Percentiles rank a stretch among this genome's conserved stretches.
Conservation (phyloP, 2,113 vertebrate species). For the Ctenomys sociabilis region DNA sequence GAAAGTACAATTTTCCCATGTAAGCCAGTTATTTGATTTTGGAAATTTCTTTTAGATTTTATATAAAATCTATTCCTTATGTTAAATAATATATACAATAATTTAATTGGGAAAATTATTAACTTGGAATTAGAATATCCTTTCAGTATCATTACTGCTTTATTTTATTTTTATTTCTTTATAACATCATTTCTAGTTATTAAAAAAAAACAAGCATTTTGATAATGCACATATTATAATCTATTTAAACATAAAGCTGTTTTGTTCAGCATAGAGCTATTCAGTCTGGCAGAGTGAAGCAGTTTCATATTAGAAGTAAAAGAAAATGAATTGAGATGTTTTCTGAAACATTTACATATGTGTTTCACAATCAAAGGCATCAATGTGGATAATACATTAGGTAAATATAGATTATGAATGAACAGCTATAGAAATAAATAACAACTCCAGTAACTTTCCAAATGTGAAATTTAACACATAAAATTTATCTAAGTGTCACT, state of each 20-base stretch:
- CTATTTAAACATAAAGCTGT: neutral
- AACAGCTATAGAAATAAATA: neutral
- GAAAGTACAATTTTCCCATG: neutral
- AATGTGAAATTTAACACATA: neutral
- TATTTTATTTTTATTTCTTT: neutral
- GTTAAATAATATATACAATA: neutral
- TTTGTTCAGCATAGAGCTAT: neutral
- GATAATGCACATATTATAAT: neutral
- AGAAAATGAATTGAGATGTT: neutral
- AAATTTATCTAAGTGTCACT: neutral
- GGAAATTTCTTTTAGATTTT: neutral
- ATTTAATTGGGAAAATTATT: neutral
- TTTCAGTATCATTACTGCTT: neutral
- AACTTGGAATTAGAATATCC: neutral
- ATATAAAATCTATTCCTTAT: neutral
- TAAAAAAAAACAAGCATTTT: neutral
- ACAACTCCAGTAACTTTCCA: neutral
- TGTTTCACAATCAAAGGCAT: neutral
- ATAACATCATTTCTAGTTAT: neutral
- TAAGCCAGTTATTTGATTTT: constrained; percentile 10
- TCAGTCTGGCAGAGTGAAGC: neutral
- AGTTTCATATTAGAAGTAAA: neutral
- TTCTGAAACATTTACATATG: neutral
- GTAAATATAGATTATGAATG: neutral
- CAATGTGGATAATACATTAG: neutral